Percentiles rank a stretch among this genome's conserved stretches.
Evolutionary conservation across 2,797 vertebrate genomes (phyloP).

Genomic region (Diceros bicornis): DNA sequence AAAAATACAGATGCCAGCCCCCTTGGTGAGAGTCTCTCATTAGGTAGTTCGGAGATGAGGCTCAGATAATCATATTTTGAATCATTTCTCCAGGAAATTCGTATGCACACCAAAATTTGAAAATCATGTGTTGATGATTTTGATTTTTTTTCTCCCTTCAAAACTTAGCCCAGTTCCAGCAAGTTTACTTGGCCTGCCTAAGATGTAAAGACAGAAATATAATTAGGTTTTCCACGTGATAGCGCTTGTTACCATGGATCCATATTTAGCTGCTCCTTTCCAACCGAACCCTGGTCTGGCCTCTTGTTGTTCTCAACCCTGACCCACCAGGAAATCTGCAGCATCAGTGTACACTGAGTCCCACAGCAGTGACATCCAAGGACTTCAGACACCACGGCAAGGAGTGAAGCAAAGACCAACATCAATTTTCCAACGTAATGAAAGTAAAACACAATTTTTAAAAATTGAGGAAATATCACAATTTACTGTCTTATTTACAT

Average conservation of each 20-base stretch:
- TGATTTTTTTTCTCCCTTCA: not conserved
- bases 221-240: not conserved
- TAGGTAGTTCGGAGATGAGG: not conserved
- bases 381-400: not conserved
- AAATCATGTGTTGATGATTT: conserved; percentile 6
- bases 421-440: not conserved
- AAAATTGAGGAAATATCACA: not conserved
- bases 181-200: not conserved
- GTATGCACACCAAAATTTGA: not conserved
- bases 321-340: not conserved
- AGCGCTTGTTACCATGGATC: not conserved
- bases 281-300: not conserved
- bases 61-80: not conserved
- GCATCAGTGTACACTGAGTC: not conserved
- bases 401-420: not conserved
- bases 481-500: not conserved
- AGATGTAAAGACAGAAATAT: not conserved
- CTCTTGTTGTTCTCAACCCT: not conserved
- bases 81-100: not conserved
- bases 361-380: not conserved
- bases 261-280: not conserved
- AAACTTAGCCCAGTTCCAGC: not conserved
- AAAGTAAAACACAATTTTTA: not conserved
- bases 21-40: not conserved
- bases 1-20: not conserved